Base-by-base conservation (phyloP, 53 echinoderm and acorn worm species). In the Temnopleurus reevesii region DNA sequence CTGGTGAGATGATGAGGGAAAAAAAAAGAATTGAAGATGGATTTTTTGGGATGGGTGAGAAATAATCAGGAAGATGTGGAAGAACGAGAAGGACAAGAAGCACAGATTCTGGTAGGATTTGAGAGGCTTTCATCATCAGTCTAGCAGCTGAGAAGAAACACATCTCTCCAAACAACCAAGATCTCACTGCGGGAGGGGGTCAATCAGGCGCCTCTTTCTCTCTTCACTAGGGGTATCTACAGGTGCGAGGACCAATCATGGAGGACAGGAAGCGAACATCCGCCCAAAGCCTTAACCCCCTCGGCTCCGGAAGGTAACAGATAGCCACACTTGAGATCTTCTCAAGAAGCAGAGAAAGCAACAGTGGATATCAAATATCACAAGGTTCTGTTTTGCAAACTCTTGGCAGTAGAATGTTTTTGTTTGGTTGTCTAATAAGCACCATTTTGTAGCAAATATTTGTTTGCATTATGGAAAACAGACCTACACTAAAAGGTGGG, bases 241-340 rank as follows among this genome's bases (percentile, higher is more conserved):
- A 85, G 85, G 85, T 85, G 85, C 57, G 85, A 85, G 36, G 85
- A 46, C 85, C 85, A 49, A 79, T 46, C 51, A 49, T 0, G 71
- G 25, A 38, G 85, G 85, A 61, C 60, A 85, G 85, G 85, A 85
- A 85, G 85, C 45, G 59, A 85, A 60, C 85, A 85, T 85, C 85
- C 63, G 85, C 85, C 60, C 29, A 25, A 45, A 60, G 59, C 46
- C 53, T 36, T 71, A 71, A 71, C 71, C 71, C 71, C 23, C 41
- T 23, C 6, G 41, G n/a, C 41, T 41, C 71, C n/a, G 71, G 41
- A 38, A 41, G 49, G 65, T 65, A 65, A 65, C 35, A 65, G 65
- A 71, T 71, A n/a, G n/a, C n/a, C n/a, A 71, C 71, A 30, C 63
- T 33, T 33, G 12, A 33, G 12, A 63, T 31, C 30, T 4, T 63